Conservation (phyloP, 2,888 invertebrate genomes). For the Craniophora ligustri region DNA sequence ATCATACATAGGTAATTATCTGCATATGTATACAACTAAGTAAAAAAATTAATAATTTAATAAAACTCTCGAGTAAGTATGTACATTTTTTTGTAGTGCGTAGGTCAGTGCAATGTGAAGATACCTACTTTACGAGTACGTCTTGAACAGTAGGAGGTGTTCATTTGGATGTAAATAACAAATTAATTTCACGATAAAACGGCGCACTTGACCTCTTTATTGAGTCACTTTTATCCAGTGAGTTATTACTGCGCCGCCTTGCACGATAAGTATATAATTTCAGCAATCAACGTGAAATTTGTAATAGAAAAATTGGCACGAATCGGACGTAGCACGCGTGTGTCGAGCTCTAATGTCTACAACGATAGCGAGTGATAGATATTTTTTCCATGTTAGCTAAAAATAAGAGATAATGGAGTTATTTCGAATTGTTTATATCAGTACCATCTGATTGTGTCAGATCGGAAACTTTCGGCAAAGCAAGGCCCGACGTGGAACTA, state of each 20-base stretch:
- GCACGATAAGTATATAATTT: slow-evolving; percentile 54
- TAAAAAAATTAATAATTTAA: too few relatives aligned
- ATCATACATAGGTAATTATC: too few relatives aligned
- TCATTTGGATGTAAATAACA: slow-evolving; percentile 64
- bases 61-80: too few relatives aligned
- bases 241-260: slow-evolving; percentile 62
- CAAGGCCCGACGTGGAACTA: slow-evolving; percentile 74
- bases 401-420: slow-evolving; percentile 22
- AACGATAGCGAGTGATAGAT: slow-evolving; percentile 2
- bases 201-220: slow-evolving; percentile 79
- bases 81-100: slow-evolving; percentile 52
- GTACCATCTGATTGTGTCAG: slow-evolving; percentile 15
- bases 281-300: slow-evolving; percentile 44
- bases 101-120: slow-evolving; percentile 69
- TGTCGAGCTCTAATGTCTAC: slow-evolving; percentile 17
- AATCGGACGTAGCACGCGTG: slow-evolving; percentile 13
- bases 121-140: slow-evolving; percentile 53
- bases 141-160: slow-evolving; percentile 56
- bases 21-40: too few relatives aligned
- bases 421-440: slow-evolving; percentile 11
- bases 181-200: slow-evolving; percentile 67
- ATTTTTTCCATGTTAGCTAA: background rate
- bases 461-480: slow-evolving; percentile 27
- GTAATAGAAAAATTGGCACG: slow-evolving; percentile 60
- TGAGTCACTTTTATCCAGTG: slow-evolving; percentile 69